Percentiles rank a stretch among this genome's conserved stretches.
These are phyloP conservation scores for Strix aluco DNA, from an alignment of 2,113 vertebrate genomes.

Conservation along the genomic window DNA sequence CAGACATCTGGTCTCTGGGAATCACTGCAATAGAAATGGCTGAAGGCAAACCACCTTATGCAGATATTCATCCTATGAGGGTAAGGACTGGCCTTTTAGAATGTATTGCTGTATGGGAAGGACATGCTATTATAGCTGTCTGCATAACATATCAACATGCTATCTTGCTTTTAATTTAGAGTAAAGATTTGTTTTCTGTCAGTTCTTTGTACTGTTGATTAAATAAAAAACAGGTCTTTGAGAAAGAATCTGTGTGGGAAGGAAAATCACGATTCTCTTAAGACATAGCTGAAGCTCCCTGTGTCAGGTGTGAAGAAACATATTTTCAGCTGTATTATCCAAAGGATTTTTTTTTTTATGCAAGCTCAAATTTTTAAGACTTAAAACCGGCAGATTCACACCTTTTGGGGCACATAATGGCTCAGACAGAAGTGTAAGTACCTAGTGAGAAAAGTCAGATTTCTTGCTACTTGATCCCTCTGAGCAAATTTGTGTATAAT, in stretches of 20 bases:
- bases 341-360: neutral
- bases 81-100: slow-evolving; percentile 66
- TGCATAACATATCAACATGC: neutral
- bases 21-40: slow-evolving; percentile 97
- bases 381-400: neutral
- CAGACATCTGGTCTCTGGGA: slow-evolving; percentile 95
- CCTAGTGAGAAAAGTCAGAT: neutral
- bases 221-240: neutral
- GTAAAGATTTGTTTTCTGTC: neutral
- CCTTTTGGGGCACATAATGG: neutral
- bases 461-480: neutral
- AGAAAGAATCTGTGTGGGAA: neutral
- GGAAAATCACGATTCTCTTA: neutral
- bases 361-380: neutral
- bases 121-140: neutral
- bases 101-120: neutral
- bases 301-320: neutral
- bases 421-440: neutral
- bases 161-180: neutral
- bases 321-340: neutral
- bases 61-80: slow-evolving; percentile 97
- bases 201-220: neutral
- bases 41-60: slow-evolving; percentile 94
- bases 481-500: neutral
- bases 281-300: neutral